Evolutionary conservation across 2,797 vertebrate species (phyloP).

Genomic region (Pseudocheirus occidentalis): DNA sequence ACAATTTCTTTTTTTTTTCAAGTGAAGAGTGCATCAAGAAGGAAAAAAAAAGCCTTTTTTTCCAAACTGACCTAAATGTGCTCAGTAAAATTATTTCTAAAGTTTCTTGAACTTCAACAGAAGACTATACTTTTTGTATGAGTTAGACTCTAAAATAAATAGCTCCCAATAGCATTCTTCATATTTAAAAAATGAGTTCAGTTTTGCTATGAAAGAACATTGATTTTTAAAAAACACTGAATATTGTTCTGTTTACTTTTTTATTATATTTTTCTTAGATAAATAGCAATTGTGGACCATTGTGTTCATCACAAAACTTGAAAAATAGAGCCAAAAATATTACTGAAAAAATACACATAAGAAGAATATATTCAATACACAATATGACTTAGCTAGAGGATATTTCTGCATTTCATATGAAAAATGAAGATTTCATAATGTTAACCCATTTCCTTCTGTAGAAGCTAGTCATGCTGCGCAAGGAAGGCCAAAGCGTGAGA

Average conservation of each 20-base stretch:
- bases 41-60: conserved; percentile 28
- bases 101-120: background rate
- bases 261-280: background rate
- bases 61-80: background rate
- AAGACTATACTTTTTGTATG: background rate
- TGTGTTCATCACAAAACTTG: conserved; percentile 11
- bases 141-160: background rate
- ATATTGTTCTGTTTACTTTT: background rate
- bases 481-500: background rate
- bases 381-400: background rate
- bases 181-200: conserved; percentile 22
- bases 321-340: background rate
- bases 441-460: background rate
- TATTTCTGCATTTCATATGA: background rate
- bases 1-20: conserved; percentile 25
- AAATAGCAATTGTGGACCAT: background rate
- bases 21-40: conserved; percentile 21
- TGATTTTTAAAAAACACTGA: background rate
- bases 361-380: background rate
- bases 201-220: conserved; percentile 3
- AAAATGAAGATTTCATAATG: background rate
- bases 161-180: conserved; percentile 1
- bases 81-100: conserved; percentile 22
- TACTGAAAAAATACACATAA: background rate
- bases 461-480: background rate